Percentiles rank a stretch among this genome's conserved stretches.
Evolutionary conservation across 2,888 invertebrate genomes (phyloP).

Genomic region (Mimumesa dahlbomi): DNA sequence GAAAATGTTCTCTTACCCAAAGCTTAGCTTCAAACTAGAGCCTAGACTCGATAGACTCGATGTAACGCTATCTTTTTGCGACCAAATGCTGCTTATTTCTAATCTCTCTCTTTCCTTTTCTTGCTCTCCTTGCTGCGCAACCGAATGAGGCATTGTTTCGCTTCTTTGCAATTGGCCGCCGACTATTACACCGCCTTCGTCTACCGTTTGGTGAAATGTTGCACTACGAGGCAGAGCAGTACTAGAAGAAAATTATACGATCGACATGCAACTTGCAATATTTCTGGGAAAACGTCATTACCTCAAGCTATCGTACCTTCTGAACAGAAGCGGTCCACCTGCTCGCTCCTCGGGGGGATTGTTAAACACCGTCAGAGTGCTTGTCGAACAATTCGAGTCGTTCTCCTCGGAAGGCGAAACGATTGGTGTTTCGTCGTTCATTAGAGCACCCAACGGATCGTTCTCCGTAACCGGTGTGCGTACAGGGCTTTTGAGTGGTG

Average conservation of each 20-base stretch:
- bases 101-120: constrained; percentile 77
- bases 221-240: constrained; percentile 78
- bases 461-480: constrained; percentile 94
- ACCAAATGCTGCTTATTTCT: constrained; percentile 78
- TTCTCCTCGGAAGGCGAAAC: constrained; percentile 79
- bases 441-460: constrained; percentile 93
- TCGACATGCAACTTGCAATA: background rate
- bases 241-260: constrained; percentile 51
- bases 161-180: constrained; percentile 76
- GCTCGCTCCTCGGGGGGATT: constrained; percentile 75
- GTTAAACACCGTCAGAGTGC: constrained; percentile 77
- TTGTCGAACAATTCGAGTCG: constrained; percentile 79
- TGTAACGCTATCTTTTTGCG: constrained; percentile 82
- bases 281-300: too few relatives aligned
- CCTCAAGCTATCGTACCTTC: constrained; percentile 66
- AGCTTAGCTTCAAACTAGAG: constrained; percentile 91
- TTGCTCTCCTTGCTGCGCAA: constrained; percentile 77
- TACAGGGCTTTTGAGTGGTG: constrained; percentile 77
- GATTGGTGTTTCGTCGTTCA: constrained; percentile 78
- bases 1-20: constrained; percentile 84
- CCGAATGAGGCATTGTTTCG: constrained; percentile 79
- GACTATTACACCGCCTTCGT: constrained; percentile 70
- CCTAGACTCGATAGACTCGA: constrained; percentile 90
- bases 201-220: constrained; percentile 79
- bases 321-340: constrained; percentile 78